Evolutionary conservation across 2,113 vertebrate genomes (phyloP), one percentile per base, ranked within the genome.

Genomic region (Gulo gulo): DNA sequence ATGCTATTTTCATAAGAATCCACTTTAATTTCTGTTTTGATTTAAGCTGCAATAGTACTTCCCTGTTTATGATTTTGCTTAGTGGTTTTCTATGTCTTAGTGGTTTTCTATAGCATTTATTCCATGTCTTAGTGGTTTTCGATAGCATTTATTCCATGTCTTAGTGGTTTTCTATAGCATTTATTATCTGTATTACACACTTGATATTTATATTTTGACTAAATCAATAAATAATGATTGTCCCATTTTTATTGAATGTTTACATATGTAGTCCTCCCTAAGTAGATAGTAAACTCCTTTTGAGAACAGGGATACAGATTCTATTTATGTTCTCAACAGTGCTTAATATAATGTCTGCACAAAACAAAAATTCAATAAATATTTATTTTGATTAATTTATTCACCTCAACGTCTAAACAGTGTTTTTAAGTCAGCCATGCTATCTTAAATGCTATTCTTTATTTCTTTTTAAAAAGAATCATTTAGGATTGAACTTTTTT

Each of bases 351-450:
- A 55, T 87, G 26, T 69, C 16, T 65, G 36, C 23, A 20, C 39
- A 83, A 63, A 91, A 67, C 39, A 88, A 94, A 86, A 24, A 61
- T 63, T 92, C n/a, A 61, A 55, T 86, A 63, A 63, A 39, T 55
- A 93, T 59, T 71, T 55, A 71, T 76, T 63, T 74, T 57, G 39
- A 81, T 69, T 63, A 7, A 79, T 88, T 94, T 12, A 85, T 74
- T 81, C 20, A 55, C 36, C 52, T 78, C 7, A 47, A 24, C 26
- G 78, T 89, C 39, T 78, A 55, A 90, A 63, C 36, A 15, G 20
- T 76, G 0, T 97, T 96, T 96, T 96, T 14, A 79, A 85, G 29
- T 74, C 24, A 88, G 69, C 92, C 45, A 50, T 81, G 21, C 39
- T 74, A 45, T 92, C 26, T 76, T 76, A 76, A 76, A 47, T 47